Conservation (phyloP, 2,888 invertebrate genomes). For the Nebria brevicollis region DNA sequence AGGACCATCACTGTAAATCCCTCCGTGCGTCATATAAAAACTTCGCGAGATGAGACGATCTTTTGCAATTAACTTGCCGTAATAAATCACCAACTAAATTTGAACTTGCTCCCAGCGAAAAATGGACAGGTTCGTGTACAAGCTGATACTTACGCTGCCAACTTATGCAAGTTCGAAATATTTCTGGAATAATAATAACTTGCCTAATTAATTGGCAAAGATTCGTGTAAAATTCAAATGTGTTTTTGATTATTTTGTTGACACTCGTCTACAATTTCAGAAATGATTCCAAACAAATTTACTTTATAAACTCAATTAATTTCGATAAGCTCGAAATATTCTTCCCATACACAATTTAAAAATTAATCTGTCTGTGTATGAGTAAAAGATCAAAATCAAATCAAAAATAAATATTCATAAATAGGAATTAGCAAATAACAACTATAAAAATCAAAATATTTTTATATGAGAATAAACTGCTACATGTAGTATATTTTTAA, state of each 20-base stretch:
- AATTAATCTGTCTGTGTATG: too few relatives aligned
- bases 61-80: conserved; percentile 37
- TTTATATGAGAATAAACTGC: too few relatives aligned
- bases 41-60: conserved; percentile 30
- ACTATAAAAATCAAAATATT: too few relatives aligned
- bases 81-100: conserved; percentile 42
- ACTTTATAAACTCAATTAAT: not conserved
- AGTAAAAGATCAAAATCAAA: too few relatives aligned
- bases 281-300: not conserved
- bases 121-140: conserved; percentile 1
- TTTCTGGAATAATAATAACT: not conserved
- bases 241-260: not conserved
- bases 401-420: too few relatives aligned
- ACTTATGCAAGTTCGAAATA: not conserved
- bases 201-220: not conserved
- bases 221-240: not conserved
- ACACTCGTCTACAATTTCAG: not conserved
- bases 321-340: too few relatives aligned
- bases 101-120: conserved; percentile 24
- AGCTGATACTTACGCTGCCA: not conserved
- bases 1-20: conserved; percentile 20
- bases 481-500: too few relatives aligned
- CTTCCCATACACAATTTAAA: too few relatives aligned
- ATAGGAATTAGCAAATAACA: too few relatives aligned
- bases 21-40: conserved; percentile 39